Conservation (phyloP, 2,113 vertebrate species). For the Epinephelus moara region DNA sequence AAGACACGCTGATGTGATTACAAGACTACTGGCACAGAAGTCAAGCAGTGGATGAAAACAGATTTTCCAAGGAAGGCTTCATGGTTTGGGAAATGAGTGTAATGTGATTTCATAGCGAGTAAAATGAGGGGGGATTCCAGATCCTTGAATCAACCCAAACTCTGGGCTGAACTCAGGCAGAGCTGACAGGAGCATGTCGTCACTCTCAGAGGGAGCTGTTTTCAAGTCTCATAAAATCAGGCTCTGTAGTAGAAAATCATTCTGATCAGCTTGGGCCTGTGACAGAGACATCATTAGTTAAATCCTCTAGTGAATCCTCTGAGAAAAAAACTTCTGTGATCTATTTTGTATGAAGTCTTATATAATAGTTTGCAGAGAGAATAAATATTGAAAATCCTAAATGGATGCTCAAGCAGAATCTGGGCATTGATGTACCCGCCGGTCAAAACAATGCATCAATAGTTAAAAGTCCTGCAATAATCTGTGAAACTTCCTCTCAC, state of each 20-base stretch:
- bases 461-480: neutral
- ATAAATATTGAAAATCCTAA: constrained; percentile 6
- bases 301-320: neutral
- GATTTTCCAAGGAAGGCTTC: constrained; percentile 56
- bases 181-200: constrained; percentile 22
- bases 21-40: constrained; percentile 44
- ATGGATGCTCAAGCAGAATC: neutral
- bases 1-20: constrained; percentile 53
- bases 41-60: constrained; percentile 32
- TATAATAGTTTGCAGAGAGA: neutral
- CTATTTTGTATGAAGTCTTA: neutral
- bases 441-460: constrained; percentile 1
- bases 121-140: constrained; percentile 42
- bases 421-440: neutral
- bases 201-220: constrained; percentile 1
- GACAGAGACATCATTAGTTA: constrained; percentile 19
- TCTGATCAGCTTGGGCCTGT: constrained; percentile 7
- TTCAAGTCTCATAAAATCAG: neutral
- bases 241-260: constrained; percentile 14
- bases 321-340: neutral
- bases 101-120: constrained; percentile 32
- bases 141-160: constrained; percentile 33
- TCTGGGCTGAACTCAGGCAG: constrained; percentile 1
- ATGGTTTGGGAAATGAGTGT: constrained; percentile 25
- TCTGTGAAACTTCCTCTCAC: neutral